Evolutionary conservation across 2,797 vertebrate species (phyloP).

Genomic region (Holocentrus rufus): DNA sequence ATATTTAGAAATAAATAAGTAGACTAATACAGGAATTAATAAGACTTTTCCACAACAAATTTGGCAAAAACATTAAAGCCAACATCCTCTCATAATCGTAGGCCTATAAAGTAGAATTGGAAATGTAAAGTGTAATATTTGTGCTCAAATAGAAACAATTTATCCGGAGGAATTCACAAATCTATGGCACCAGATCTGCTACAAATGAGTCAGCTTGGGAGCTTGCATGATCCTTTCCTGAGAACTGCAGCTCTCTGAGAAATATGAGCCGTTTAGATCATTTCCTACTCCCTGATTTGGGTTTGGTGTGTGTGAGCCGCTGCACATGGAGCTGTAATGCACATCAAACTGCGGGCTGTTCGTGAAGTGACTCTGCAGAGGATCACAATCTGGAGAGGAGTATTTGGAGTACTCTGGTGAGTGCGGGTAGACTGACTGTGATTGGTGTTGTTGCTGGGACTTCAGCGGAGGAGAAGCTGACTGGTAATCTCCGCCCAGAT

Average conservation of each 20-base stretch:
- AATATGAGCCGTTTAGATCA: constrained; percentile 81
- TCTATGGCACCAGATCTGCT: constrained; percentile 58
- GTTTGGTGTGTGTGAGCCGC: constrained; percentile 74
- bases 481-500: constrained; percentile 78
- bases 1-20: constrained; percentile 9
- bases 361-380: constrained; percentile 77
- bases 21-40: neutral
- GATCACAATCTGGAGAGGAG: constrained; percentile 84
- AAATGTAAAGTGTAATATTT: neutral
- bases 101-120: neutral
- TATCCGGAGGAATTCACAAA: neutral
- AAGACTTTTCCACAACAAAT: neutral
- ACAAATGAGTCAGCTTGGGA: constrained; percentile 94
- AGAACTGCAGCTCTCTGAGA: constrained; percentile 83
- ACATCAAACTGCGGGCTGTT: constrained; percentile 34
- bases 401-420: constrained; percentile 88
- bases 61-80: neutral
- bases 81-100: no score
- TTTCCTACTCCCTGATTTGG: constrained; percentile 72
- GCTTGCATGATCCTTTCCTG: constrained; percentile 94
- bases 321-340: constrained; percentile 61
- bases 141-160: neutral
- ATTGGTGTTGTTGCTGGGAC: constrained; percentile 82
- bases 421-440: constrained; percentile 82
- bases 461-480: constrained; percentile 89